These are phyloP conservation scores for Zosterops pallidus DNA, from an alignment of 2,113 vertebrate genomes.

Conservation along the genomic window DNA sequence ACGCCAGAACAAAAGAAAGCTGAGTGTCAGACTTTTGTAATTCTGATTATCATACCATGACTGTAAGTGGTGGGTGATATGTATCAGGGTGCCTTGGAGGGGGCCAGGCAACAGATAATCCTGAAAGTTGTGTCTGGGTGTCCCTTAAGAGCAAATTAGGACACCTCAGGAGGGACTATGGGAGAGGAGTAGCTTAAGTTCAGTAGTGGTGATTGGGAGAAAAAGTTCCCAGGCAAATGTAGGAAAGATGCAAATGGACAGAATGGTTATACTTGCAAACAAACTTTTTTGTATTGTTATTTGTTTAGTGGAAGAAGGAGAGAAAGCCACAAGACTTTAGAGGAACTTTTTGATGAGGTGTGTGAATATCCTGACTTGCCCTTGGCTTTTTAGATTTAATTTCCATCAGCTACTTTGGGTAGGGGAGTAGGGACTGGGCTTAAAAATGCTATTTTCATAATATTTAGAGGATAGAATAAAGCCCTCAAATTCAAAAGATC, in stretches of 20 bases:
- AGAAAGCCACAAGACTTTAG: not conserved
- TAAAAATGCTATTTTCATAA: not conserved
- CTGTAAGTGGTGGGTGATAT: not conserved
- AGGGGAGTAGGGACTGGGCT: not conserved
- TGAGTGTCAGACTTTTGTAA: not conserved
- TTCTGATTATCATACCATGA: not conserved
- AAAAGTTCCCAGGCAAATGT: not conserved
- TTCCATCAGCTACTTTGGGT: not conserved
- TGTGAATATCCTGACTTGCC: not conserved
- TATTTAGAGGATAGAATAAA: not conserved
- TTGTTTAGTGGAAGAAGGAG: not conserved
- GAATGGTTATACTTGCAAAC: not conserved
- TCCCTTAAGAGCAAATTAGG: not conserved
- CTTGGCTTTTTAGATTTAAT: not conserved
- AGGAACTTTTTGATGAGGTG: not conserved
- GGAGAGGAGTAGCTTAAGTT: not conserved
- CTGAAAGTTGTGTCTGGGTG: not conserved
- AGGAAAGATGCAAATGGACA: not conserved
- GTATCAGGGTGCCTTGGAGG: rapidly evolving
- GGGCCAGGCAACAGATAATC: not conserved
- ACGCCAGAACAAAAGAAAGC: not conserved
- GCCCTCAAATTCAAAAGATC: not conserved
- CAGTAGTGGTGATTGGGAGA: not conserved
- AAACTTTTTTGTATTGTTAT: rapidly evolving
- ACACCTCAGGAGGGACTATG: not conserved